These are phyloP conservation scores for Machimus atricapillus DNA, from an alignment of 2,888 invertebrate species.

Conservation along the genomic window DNA sequence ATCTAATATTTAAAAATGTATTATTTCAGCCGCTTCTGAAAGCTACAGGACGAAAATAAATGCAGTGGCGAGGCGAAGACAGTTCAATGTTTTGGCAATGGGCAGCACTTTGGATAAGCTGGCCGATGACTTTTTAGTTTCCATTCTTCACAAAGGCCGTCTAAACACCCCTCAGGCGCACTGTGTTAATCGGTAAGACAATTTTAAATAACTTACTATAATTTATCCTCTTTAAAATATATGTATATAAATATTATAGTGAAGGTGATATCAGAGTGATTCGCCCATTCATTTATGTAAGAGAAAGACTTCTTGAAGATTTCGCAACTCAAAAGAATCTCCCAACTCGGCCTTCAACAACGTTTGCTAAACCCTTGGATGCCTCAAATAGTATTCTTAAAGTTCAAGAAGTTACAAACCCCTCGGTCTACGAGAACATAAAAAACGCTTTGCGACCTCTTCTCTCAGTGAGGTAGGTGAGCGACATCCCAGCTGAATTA, in stretches of 20 bases:
- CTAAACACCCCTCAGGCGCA: conserved; percentile 81
- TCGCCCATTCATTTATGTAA: conserved; percentile 85
- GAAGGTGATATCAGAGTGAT: conserved; percentile 83
- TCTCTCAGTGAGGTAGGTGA: conserved; percentile 46
- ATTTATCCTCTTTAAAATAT: background rate
- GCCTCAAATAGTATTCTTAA: conserved; percentile 48
- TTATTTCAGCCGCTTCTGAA: conserved; percentile 65
- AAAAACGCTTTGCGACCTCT: conserved; percentile 49
- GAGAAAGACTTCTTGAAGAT: conserved; percentile 67
- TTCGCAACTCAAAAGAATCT: conserved; percentile 48
- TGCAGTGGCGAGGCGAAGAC: conserved; percentile 75
- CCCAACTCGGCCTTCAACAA: conserved; percentile 48
- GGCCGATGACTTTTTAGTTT: conserved; percentile 81
- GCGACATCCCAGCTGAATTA: background rate
- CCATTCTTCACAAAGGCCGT: conserved; percentile 81
- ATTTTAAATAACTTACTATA: background rate
- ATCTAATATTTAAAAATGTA: background rate
- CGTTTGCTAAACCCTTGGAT: conserved; percentile 44
- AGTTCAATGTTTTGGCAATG: conserved; percentile 86
- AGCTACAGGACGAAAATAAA: conserved; percentile 68
- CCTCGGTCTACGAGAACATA: conserved; percentile 49
- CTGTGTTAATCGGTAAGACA: conserved; percentile 73
- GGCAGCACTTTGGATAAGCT: conserved; percentile 88
- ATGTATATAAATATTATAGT: conserved; percentile 55
- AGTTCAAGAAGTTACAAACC: conserved; percentile 49